Percentiles rank a stretch among this genome's conserved stretches.
Conservation (phyloP, 2,113 vertebrate genomes). For the Gnathonemus longibarbis region DNA sequence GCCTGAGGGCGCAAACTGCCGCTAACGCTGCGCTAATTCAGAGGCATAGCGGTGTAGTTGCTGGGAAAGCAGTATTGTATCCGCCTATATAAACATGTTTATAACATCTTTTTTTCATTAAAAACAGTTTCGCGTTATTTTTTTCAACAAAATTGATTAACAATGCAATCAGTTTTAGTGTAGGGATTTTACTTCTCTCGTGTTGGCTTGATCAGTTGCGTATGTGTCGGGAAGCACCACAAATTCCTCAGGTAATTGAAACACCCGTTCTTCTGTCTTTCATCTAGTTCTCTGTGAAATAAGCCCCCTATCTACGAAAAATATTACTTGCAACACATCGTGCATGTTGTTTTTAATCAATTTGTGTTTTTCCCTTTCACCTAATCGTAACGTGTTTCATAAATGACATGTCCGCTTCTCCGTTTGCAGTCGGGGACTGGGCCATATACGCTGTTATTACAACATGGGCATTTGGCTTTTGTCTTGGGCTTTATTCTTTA, state of each 20-base stretch:
- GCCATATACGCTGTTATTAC: neutral
- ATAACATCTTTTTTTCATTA: neutral
- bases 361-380: neutral
- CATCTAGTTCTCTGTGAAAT: neutral
- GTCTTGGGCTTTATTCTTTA: neutral
- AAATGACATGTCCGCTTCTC: neutral
- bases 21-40: neutral
- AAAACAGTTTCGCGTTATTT: neutral
- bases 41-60: neutral
- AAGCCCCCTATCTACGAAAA: neutral
- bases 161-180: slow-evolving; percentile 32
- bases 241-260: neutral
- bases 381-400: neutral
- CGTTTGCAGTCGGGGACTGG: neutral
- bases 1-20: neutral
- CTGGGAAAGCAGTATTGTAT: neutral
- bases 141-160: neutral
- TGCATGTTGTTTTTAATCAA: neutral
- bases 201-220: neutral
- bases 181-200: neutral
- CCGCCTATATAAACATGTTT: neutral
- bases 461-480: neutral
- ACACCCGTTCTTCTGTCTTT: neutral
- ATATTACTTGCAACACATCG: neutral
- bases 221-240: neutral